A percentile compares a stretch with the other conserved stretches of the same genome.
phyloP scores from a whole-genome alignment of 2,797 vertebrate genomes.

The Paedocypris micromegethes region DNA sequence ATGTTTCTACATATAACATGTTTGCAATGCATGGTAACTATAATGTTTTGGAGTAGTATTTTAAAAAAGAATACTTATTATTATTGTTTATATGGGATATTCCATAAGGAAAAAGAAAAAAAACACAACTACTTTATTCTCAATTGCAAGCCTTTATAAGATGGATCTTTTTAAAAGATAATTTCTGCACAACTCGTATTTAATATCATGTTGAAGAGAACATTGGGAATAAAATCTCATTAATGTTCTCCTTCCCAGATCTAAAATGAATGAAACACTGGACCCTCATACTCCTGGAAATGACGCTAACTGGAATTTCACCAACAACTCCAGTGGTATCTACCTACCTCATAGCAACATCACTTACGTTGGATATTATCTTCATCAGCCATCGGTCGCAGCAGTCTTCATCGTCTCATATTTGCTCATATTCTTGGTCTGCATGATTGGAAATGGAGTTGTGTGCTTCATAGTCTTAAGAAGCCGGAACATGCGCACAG shows the following conservation, averaged over 20 bases:
- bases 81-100: no score
- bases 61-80: no score
- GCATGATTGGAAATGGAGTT: conserved; percentile 72
- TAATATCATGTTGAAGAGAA: background rate
- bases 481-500: conserved; percentile 82
- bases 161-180: background rate
- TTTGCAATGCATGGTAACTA: no score
- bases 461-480: conserved; percentile 82
- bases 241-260: conserved; percentile 52
- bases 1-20: no score
- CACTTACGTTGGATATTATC: conserved; percentile 85
- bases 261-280: conserved; percentile 60
- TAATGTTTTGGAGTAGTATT: no score
- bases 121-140: no score
- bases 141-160: no score
- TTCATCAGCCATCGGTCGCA: conserved; percentile 66
- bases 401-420: conserved; percentile 73
- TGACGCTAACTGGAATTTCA: conserved; percentile 56
- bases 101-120: no score
- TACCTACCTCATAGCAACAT: conserved; percentile 63
- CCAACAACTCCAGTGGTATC: conserved; percentile 52
- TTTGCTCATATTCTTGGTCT: conserved; percentile 76
- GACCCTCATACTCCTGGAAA: conserved; percentile 62
- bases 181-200: background rate
- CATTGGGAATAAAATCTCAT: background rate